phyloP scores from a whole-genome alignment of 2,888 invertebrate species.

The Harpalus rubripes region DNA sequence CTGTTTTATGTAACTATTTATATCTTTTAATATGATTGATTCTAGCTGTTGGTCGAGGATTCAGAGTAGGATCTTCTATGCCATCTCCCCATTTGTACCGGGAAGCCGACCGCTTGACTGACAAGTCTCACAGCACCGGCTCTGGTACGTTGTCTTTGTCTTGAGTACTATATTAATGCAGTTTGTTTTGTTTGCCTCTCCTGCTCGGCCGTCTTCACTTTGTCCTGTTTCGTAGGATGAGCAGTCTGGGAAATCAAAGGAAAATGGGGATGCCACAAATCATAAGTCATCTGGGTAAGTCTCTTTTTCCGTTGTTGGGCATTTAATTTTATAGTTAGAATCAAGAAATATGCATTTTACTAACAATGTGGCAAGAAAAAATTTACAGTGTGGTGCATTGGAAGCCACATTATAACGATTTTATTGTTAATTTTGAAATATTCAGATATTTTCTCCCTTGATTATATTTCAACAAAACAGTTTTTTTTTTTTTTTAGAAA shows the following conservation, averaged over 20 bases:
- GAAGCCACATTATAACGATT: no score
- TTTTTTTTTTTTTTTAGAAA: no score
- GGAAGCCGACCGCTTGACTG: constrained; percentile 36
- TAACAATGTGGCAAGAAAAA: no score
- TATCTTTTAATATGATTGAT: constrained; percentile 4
- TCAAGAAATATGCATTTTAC: no score
- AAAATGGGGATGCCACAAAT: constrained; percentile 80
- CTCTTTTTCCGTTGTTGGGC: constrained; percentile 17
- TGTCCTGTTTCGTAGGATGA: constrained; percentile 80
- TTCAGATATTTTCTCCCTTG: no score
- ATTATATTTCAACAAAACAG: no score
- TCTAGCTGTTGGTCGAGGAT: constrained; percentile 12
- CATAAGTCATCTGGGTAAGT: constrained; percentile 80
- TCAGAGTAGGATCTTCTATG: constrained; percentile 49
- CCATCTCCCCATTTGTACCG: constrained; percentile 40
- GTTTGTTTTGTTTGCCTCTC: constrained; percentile 76
- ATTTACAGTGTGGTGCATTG: no score
- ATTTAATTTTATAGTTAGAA: neutral
- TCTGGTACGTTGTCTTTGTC: constrained; percentile 61
- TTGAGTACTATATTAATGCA: constrained; percentile 75
- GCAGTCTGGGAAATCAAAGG: constrained; percentile 80
- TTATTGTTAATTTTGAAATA: no score
- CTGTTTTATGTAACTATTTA: neutral
- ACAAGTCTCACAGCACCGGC: constrained; percentile 27
- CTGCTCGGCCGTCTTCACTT: constrained; percentile 74